Conservation (phyloP, 2,888 invertebrate genomes). For the Papilio elwesi region DNA sequence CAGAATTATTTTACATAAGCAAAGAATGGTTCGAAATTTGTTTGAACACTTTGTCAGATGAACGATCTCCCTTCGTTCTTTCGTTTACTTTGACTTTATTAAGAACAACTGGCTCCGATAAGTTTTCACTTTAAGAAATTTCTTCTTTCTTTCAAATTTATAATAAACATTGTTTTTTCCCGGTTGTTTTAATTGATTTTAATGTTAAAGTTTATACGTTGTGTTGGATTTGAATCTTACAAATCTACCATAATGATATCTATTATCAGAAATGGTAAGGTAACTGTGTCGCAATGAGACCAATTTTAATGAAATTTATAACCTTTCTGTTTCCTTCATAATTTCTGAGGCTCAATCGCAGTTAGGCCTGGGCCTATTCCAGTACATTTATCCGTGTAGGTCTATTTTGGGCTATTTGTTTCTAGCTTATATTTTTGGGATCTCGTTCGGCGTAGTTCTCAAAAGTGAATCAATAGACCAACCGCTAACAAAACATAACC, state of each 20-base stretch:
- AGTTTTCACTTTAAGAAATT: constrained; percentile 38
- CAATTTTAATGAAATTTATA: too few species aligned
- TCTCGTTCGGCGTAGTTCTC: too few species aligned
- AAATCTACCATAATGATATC: not conserved
- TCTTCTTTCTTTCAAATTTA: constrained; percentile 22
- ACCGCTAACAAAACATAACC: too few species aligned
- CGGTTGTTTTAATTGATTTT: constrained; percentile 9
- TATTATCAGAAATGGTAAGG: too few species aligned
- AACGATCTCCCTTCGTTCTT: constrained; percentile 37
- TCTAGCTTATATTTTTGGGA: too few species aligned
- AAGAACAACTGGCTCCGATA: constrained; percentile 37
- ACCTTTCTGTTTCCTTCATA: too few species aligned
- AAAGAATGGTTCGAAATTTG: constrained; percentile 42
- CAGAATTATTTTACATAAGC: constrained; percentile 25
- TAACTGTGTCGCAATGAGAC: too few species aligned
- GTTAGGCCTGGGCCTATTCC: too few species aligned
- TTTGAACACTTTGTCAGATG: constrained; percentile 41
- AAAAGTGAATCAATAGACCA: too few species aligned
- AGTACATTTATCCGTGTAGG: too few species aligned
- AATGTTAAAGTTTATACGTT: not conserved
- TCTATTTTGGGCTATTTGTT: too few species aligned
- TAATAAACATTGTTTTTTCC: constrained; percentile 23
- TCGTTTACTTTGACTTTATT: constrained; percentile 43
- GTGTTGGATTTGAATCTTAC: not conserved
- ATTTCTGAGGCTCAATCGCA: too few species aligned